Evolutionary conservation across 2,888 invertebrate genomes (phyloP).

Genomic region (Stomorhina lunata): DNA sequence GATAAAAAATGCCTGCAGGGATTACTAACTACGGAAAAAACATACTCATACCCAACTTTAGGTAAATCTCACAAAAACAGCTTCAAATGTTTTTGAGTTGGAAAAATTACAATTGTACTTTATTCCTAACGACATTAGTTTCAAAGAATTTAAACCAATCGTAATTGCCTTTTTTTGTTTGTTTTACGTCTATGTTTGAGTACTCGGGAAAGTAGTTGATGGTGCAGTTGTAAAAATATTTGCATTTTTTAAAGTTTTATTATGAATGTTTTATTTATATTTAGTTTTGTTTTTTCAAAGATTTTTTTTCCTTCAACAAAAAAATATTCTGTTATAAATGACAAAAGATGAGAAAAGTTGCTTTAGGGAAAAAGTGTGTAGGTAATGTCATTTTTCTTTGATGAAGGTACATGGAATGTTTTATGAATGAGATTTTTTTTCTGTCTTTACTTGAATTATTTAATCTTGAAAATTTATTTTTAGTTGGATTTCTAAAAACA

Average conservation of each 20-base stretch:
- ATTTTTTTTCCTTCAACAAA: background rate
- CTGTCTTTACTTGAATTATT: no score
- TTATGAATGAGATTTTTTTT: background rate
- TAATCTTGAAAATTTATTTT: no score
- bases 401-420: background rate
- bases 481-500: no score
- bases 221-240: constrained; percentile 35
- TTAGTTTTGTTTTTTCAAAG: background rate
- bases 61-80: background rate
- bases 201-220: background rate
- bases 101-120: constrained; percentile 40
- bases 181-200: background rate
- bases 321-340: background rate
- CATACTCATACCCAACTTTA: constrained; percentile 8
- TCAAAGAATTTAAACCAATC: constrained; percentile 52
- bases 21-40: background rate
- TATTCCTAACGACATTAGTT: constrained; percentile 58
- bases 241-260: constrained; percentile 49
- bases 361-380: background rate
- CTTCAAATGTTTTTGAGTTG: background rate
- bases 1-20: no score
- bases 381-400: background rate
- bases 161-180: constrained; percentile 34
- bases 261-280: constrained; percentile 38
- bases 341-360: background rate